Evolutionary conservation across 2,113 vertebrate genomes (phyloP), one percentile per base, ranked within the genome.

Genomic region (Zeus faber): DNA sequence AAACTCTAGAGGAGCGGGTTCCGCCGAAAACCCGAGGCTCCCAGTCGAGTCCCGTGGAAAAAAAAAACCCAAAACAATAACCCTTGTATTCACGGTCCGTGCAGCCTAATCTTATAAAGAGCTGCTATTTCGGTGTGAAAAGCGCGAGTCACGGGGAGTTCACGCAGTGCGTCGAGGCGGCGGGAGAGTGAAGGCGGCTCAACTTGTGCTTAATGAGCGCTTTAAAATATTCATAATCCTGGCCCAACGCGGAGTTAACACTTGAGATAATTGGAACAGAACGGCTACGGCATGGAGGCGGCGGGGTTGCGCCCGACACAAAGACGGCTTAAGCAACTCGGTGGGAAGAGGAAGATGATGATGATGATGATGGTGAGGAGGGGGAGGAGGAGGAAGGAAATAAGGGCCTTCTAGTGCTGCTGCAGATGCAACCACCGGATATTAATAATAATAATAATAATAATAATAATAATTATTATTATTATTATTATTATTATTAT

Each of bases 191-290:
- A n/a, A n/a, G n/a, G n/a, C n/a, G n/a, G 40, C 41, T 64, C 49
- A 69, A 68, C 59, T 46, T 40, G 10, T 31, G 54, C 41, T 33
- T 80, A 70, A 79, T 71, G 72, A 70, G 33, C 27, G 1, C 29
- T 45, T 71, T 83, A 39, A 79, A 74, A 79, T 65, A 79, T 83
- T 77, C 76, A 81, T 61, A 50, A 37, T 51, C 54, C n/a, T 29
- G 25, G 72, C 52, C 62, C 31, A 26, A 55, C 29, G 29, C 60
- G 54, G 61, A 68, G 73, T 66, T 74, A 55, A 71, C 70, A 57
- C 57, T 75, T 44, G 54, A 70, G 77, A 66, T 80, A 73, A 84
- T 66, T 77, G 67, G 66, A 70, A 70, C 23, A 47, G 69, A 70
- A 72, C 39, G 49, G 14, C 26, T 25, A 25, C 18, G 58, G 33